These are phyloP conservation scores for Eulemur rubriventer DNA, from an alignment of 2,797 vertebrate species.

Conservation along the genomic window DNA sequence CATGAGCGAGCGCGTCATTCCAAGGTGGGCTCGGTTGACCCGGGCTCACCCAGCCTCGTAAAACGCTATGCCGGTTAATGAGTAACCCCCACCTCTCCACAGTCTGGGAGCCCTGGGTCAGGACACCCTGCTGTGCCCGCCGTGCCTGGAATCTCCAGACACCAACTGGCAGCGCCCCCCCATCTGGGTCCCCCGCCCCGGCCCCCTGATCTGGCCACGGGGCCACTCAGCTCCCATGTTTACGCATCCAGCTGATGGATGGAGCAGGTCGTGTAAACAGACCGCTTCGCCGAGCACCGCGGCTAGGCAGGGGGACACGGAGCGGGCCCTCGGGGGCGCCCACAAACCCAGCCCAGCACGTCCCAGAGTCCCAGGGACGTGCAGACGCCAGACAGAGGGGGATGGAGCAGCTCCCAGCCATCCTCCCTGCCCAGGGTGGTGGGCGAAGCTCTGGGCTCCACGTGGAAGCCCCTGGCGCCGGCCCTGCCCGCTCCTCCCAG, in stretches of 20 bases:
- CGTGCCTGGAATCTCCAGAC: constrained; percentile 37
- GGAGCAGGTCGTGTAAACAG: neutral
- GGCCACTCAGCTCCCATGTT: constrained; percentile 34
- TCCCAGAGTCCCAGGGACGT: neutral
- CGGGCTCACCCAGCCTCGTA: neutral
- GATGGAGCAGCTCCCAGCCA: neutral
- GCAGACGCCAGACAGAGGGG: neutral
- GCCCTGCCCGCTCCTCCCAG: neutral
- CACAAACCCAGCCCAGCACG: neutral
- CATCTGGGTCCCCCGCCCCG: neutral
- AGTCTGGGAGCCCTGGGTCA: neutral
- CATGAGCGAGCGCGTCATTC: neutral
- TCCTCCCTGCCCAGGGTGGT: neutral
- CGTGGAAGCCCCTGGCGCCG: neutral
- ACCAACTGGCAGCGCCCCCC: neutral
- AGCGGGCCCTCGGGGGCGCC: neutral
- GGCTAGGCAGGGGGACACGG: neutral
- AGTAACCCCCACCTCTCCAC: neutral
- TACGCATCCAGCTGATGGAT: constrained; percentile 18
- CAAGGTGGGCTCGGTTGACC: neutral
- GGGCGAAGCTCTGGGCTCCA: neutral
- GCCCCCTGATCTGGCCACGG: neutral
- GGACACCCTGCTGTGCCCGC: constrained; percentile 37
- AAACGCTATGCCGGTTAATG: constrained; percentile 33
- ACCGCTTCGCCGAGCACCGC: neutral